Conservation (phyloP, 2,888 invertebrate species). For the Noctua fimbriata region DNA sequence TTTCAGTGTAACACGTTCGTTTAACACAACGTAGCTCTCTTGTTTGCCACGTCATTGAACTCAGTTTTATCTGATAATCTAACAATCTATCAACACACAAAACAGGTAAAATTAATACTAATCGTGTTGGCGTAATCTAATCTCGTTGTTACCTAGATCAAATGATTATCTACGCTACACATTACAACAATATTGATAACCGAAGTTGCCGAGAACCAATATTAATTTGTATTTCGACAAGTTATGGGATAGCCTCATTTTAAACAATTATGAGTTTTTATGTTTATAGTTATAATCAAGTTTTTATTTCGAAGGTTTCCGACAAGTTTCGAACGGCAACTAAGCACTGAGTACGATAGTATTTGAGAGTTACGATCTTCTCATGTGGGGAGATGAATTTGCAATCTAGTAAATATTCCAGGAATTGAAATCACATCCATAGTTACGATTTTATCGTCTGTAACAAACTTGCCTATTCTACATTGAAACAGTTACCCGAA, state of each 20-base stretch:
- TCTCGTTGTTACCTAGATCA: conserved; percentile 9
- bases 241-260: not conserved
- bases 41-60: conserved; percentile 9
- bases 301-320: not conserved
- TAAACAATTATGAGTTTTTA: not conserved
- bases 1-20: not conserved
- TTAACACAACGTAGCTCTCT: not conserved
- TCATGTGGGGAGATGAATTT: not conserved
- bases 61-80: not conserved
- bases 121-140: conserved; percentile 22
- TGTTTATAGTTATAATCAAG: not conserved
- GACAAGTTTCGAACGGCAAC: not conserved
- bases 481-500: conserved; percentile 7
- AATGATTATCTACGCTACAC: conserved; percentile 12
- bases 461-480: not conserved
- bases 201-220: not conserved
- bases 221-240: conserved; percentile 20
- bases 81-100: conserved; percentile 1
- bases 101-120: conserved; percentile 19
- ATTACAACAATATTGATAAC: conserved; percentile 15
- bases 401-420: not conserved
- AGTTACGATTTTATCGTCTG: not conserved
- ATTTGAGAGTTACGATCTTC: not conserved
- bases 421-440: not conserved
- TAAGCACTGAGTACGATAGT: not conserved